A percentile compares a stretch with the other conserved stretches of the same genome.
Evolutionary conservation across 30 jellyfish, hydroid and myxozoan genomes (phyloP).

Genomic region (Morbakka virulenta): DNA sequence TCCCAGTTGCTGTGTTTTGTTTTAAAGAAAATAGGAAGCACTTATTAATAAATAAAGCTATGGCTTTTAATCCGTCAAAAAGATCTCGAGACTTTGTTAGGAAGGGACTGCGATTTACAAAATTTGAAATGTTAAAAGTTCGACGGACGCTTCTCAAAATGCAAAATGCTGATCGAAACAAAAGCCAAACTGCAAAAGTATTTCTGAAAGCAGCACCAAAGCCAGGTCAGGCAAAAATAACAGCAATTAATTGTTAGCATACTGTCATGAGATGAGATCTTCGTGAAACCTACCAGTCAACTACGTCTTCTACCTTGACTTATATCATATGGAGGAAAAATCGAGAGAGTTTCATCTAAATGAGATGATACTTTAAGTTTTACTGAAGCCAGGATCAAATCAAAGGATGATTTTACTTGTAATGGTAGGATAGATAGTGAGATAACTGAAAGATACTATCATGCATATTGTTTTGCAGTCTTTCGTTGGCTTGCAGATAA

Average conservation of each 20-base stretch:
- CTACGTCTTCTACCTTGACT: slow-evolving; percentile 10
- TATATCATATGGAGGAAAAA: slow-evolving; percentile 20
- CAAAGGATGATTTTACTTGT: slow-evolving; percentile 30
- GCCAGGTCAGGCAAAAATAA: slow-evolving; percentile 38
- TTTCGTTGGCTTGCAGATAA: slow-evolving; percentile 8
- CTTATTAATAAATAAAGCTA: too few species aligned
- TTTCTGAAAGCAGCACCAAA: slow-evolving; percentile 46
- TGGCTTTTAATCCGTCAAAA: too few species aligned
- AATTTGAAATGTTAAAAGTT: background rate
- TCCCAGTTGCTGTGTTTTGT: slow-evolving; percentile 39
- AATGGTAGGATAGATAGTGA: slow-evolving; percentile 37
- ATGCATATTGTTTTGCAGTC: slow-evolving; percentile 33
- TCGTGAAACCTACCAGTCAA: slow-evolving; percentile 43
- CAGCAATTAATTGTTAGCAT: background rate
- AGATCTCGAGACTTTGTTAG: too few species aligned
- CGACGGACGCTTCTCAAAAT: slow-evolving; percentile 36
- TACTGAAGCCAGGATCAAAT: slow-evolving; percentile 31
- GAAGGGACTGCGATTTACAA: too few species aligned
- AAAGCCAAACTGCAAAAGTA: slow-evolving; percentile 16
- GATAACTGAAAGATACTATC: slow-evolving; percentile 31
- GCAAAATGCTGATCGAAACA: slow-evolving; percentile 38
- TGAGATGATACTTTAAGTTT: slow-evolving; percentile 35
- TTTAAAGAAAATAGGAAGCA: slow-evolving; percentile 26
- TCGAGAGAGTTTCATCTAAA: slow-evolving; percentile 25
- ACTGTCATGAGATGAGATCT: slow-evolving; percentile 18